A percentile compares a stretch with the other conserved stretches of the same genome.
Evolutionary conservation across 2,888 invertebrate species (phyloP).

Genomic region (Pandemis corylana): DNA sequence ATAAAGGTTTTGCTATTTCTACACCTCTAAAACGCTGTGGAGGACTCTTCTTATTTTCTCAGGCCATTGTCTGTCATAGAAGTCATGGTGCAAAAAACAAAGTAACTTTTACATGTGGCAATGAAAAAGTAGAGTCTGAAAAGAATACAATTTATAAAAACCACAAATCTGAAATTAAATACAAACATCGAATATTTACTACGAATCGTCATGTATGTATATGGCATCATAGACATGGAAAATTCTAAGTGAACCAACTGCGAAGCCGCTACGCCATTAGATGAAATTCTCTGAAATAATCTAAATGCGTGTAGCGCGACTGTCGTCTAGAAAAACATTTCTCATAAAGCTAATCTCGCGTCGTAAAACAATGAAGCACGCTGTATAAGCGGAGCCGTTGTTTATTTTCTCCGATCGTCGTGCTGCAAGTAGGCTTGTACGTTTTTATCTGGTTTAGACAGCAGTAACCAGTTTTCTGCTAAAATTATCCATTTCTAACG

Average conservation of each 20-base stretch:
- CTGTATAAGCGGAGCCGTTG: slow-evolving; percentile 43
- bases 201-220: no score
- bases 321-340: slow-evolving; percentile 44
- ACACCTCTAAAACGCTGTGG: no score
- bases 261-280: not conserved
- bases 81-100: no score
- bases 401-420: slow-evolving; percentile 31
- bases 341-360: slow-evolving; percentile 48
- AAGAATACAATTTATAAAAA: no score
- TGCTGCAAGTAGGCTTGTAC: slow-evolving; percentile 41
- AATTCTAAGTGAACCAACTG: slow-evolving; percentile 24
- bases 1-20: no score
- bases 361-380: slow-evolving; percentile 44
- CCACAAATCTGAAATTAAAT: no score
- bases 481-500: not conserved
- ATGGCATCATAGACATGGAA: not conserved
- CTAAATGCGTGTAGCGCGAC: slow-evolving; percentile 29
- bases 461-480: not conserved
- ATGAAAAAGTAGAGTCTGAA: no score
- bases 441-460: slow-evolving; percentile 36
- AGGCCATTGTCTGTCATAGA: no score
- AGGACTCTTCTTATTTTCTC: no score
- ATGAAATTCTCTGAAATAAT: slow-evolving; percentile 34
- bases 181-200: no score
- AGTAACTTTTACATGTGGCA: no score